Evolutionary conservation across 2,797 vertebrate genomes (phyloP), one percentile per base, ranked within the genome.

Genomic region (Botia almorhae): DNA sequence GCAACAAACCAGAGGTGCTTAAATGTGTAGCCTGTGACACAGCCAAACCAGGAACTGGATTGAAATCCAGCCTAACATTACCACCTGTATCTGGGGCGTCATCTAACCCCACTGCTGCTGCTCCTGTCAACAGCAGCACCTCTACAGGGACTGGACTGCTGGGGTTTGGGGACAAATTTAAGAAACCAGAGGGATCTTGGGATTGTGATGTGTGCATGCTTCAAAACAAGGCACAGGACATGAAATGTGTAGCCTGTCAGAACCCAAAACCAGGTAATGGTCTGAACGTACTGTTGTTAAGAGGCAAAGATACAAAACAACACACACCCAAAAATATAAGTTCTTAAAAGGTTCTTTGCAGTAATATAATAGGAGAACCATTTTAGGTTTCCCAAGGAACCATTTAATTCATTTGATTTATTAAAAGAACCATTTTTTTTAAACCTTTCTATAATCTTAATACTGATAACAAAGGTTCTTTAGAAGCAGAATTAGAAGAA

Each of bases 11-110:
- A 0, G 97, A 99, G 78, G 94, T 91, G 17, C 92, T 96, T 36
- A 98, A 97, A 90, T 99, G 98, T 81, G 89, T 98, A 86, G 97
- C 97, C 0, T 99, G 98, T 80, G 96, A 98, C 77, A 97, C 96
- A 0, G 95, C 96, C 56, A 99, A 98, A 92, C 95, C 96, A 12
- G 97, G 97, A 65, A 97, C 94, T 0, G 96, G 95, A 79, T 94
- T 97, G 14, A 96, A 96, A 87, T 92, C 95, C 74, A 93, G 92
- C 68, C 90, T 96, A 82, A 94, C 94, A 2, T 87, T 96, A 83
- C 91, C 95, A 10, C 69, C 89, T 61, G 90, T 91, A 83, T 91
- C 93, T 1, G 93, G 95, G 77, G 92, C 65, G 1, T 78, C 79
- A 33, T 88, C 91, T 71, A 87, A 87, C 80, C 86, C 81, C 82